Conservation (phyloP, 2,888 invertebrate species). For the Autographa gamma region DNA sequence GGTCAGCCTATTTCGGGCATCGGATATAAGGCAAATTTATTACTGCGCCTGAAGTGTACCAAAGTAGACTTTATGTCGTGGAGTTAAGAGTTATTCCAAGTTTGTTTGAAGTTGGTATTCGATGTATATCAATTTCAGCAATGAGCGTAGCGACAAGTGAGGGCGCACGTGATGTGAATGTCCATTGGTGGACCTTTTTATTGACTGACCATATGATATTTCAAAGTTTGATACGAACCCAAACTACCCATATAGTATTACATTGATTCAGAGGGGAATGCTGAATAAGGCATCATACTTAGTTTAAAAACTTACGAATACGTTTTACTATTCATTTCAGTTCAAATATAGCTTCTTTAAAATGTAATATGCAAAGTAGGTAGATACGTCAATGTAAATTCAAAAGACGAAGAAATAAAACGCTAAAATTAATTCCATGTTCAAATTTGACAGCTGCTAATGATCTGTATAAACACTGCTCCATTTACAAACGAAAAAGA, state of each 20-base stretch:
- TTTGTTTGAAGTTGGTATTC: constrained; percentile 59
- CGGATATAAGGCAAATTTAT: constrained; percentile 34
- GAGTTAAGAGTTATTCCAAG: constrained; percentile 53
- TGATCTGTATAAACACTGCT: constrained; percentile 45
- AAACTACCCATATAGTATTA: constrained; percentile 39
- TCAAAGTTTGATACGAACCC: constrained; percentile 57
- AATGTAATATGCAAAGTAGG: not conserved
- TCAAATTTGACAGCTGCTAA: constrained; percentile 46
- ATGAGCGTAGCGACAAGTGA: constrained; percentile 82
- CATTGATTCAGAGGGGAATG: constrained; percentile 27
- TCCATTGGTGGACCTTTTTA: constrained; percentile 80
- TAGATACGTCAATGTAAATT: not conserved
- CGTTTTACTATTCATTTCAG: not conserved
- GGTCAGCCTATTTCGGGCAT: constrained; percentile 69
- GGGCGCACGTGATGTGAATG: constrained; percentile 83
- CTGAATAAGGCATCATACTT: not conserved
- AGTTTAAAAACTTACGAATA: not conserved
- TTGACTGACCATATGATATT: constrained; percentile 80
- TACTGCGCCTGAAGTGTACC: constrained; percentile 24
- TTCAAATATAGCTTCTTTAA: not conserved
- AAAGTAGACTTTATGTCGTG: constrained; percentile 63
- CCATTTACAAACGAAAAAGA: constrained; percentile 42
- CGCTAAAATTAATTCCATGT: constrained; percentile 35
- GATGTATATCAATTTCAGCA: constrained; percentile 87
- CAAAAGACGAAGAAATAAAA: constrained; percentile 22